Evolutionary conservation across 2,797 vertebrate genomes (phyloP), one percentile per base, ranked within the genome.

Genomic region (Enteromius anoplus): DNA sequence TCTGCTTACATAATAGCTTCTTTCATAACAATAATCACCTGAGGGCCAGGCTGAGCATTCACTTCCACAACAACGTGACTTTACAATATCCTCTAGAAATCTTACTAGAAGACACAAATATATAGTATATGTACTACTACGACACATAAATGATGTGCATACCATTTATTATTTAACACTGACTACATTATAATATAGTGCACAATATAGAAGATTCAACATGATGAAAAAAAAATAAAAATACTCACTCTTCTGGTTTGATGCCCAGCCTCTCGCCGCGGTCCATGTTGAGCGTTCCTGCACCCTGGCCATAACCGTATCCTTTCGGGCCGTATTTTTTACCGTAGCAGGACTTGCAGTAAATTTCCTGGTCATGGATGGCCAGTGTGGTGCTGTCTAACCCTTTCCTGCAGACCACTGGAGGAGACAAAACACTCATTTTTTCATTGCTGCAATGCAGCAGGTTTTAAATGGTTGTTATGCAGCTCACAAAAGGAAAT

Each of bases 241-340:
- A 45, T 0, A 10, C 96, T 95, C 90, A 98, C 97, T 95, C 93
- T 88, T 98, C 96, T 4, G 92, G 96, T 91, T 96, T 98, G 93
- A 99, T 98, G 81, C 97, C 97, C 53, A 98, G 94, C 51, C 97
- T 94, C 91, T 98, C 97, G 0, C 97, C 97, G 12, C 95, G 93
- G 94, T 99, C 97, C 96, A 96, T 99, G 90, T 95, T 99, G 82
- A 99, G 95, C 0, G 96, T 97, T 34, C 97, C 97, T 0, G 97
- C 97, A 7, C 97, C 97, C 91, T 98, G 97, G 12, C 97, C 97
- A 0, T 99, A 99, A 0, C 97, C 97, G 0, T 99, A 99, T 53
- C 97, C 97, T 91, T 98, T 99, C 0, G 97, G 97, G 3, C 97
- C 97, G 0, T 98, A 98, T 87, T 98, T 99, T 91, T 98, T 99